Evolutionary conservation across 1,140 invertebrate species (phyloP).

Genomic region (Euwallacea similis): DNA sequence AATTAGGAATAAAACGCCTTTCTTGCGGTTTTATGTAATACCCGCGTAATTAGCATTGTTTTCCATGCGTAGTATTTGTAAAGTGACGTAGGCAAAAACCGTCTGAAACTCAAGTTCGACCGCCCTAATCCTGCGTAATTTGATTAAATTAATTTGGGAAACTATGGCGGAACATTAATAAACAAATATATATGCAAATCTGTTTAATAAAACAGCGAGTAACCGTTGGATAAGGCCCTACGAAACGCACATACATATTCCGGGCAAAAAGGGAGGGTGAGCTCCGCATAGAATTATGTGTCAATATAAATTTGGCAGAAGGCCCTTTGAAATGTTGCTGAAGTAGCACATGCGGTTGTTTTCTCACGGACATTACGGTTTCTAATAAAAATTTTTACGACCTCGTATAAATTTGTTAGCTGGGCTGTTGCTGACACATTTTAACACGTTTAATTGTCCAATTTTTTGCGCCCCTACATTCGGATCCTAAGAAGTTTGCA

Average conservation of each 20-base stretch:
- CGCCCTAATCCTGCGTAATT: not conserved
- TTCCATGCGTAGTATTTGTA: no score
- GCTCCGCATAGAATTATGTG: slow-evolving; percentile 46
- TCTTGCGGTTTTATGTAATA: no score
- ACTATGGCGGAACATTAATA: slow-evolving; percentile 11
- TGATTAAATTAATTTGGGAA: slow-evolving; percentile 5
- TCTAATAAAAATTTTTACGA: slow-evolving; percentile 43
- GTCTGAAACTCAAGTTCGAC: no score
- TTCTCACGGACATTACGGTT: slow-evolving; percentile 51
- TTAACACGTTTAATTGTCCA: no score
- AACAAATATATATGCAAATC: slow-evolving; percentile 27
- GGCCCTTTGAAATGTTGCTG: slow-evolving; percentile 42
- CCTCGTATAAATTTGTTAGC: slow-evolving; percentile 35
- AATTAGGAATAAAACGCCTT: no score
- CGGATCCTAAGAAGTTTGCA: no score
- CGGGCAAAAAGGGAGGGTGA: slow-evolving; percentile 22
- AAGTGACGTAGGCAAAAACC: no score
- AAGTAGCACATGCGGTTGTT: slow-evolving; percentile 45
- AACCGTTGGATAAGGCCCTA: slow-evolving; percentile 14
- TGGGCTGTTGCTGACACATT: not conserved
- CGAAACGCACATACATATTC: slow-evolving; percentile 13
- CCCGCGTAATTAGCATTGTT: no score
- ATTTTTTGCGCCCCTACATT: no score
- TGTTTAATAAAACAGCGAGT: slow-evolving; percentile 23
- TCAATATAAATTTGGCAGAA: slow-evolving; percentile 52